Evolutionary conservation across 2,888 invertebrate genomes (phyloP), one percentile per base, ranked within the genome.

Genomic region (Norana najaformis): DNA sequence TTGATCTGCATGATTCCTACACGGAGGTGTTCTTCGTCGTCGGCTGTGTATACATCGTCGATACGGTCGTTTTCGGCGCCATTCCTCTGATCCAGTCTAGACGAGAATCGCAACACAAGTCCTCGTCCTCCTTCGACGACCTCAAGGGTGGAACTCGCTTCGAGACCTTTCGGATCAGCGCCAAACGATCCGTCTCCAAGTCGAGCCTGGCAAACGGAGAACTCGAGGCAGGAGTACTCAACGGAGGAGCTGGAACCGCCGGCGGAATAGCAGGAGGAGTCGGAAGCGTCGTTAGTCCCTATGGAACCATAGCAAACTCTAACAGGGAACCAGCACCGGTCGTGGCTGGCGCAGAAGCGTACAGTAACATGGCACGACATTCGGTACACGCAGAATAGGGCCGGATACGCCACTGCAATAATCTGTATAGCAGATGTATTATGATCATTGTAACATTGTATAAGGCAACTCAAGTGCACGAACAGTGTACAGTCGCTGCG

Each of bases 11-110:
- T 18, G 89, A 92, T 37, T 92, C 92, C n/a, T 93, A 93, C 89
- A 92, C 93, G 38, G 93, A 93, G 89, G 93, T 93, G 30, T 93
- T 93, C 90, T 92, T 92, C 90, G 92, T 93, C 41, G 92, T 92
- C 23, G 93, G 93, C 11, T 91, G 88, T n/a, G 89, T 93, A 11
- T 93, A 93, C 89, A 89, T 92, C 23, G 37, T 93, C 8, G 92
- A 93, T 83, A 91, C 92, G 30, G 16, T 92, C 23, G 82, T 93
- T 8, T 93, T 93, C 89, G 92, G 88, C 88, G 91, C 91, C 37
- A 93, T 93, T 39, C 91, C 92, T 16, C 39, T 92, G 14, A 89
- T 93, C 53, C 90, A 91, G 90, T 37, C 37, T 0, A 37, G 89
- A 35, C 88, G 92, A 37, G 90, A 89, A 47, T 16, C 41, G 35